Conservation (phyloP, 2,797 vertebrate species). For the Dicrostonyx torquatus region DNA sequence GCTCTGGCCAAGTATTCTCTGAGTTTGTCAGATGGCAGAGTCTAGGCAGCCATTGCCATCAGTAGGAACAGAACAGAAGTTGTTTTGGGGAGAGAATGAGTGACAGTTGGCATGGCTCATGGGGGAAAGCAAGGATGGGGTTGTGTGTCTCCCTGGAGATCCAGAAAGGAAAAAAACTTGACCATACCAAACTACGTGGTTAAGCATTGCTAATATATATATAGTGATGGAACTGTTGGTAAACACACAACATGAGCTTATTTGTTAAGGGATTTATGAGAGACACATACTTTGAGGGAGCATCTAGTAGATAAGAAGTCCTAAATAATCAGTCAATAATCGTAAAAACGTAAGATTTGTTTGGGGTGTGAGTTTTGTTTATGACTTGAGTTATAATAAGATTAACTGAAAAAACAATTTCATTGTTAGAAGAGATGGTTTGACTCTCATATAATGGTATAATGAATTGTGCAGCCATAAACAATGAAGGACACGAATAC, state of each 20-base stretch:
- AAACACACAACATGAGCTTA: background rate
- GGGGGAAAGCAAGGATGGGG: background rate
- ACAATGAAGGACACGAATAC: background rate
- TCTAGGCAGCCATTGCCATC: background rate
- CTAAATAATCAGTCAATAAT: background rate
- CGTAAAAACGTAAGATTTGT: background rate
- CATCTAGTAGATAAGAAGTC: no score
- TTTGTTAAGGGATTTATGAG: background rate
- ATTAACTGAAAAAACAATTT: background rate
- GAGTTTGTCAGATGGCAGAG: background rate
- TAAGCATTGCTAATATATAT: background rate
- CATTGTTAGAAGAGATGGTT: background rate
- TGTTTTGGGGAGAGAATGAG: background rate
- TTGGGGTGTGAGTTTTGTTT: background rate
- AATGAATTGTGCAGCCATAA: rapidly evolving
- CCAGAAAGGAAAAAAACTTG: background rate
- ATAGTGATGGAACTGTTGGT: background rate
- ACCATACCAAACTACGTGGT: background rate
- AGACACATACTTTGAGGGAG: background rate
- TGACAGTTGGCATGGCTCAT: background rate
- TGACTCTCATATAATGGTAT: rapidly evolving
- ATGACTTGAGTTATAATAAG: background rate
- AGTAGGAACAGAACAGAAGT: background rate
- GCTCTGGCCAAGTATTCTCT: background rate
- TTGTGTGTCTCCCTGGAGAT: background rate